Base-by-base conservation (phyloP, 1,140 invertebrate genomes). In the Pogonomyrmex californicus region DNA sequence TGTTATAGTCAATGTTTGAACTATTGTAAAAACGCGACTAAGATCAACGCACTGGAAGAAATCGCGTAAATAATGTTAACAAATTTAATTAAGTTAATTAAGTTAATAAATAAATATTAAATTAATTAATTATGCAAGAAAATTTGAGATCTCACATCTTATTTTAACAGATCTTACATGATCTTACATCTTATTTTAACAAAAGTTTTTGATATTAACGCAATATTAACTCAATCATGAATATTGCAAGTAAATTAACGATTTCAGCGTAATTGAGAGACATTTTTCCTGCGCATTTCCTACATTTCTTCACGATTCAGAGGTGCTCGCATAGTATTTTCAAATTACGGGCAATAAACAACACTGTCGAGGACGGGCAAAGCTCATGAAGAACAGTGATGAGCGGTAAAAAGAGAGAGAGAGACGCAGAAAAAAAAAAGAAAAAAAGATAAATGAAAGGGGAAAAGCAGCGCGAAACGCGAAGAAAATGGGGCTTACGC, bases 301-400 rank as follows among this genome's bases (percentile, higher is more conserved):
- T 63, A 75, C 68, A 75, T 83, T 60, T 83, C 79, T 75, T 83
- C 79, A 73, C 54, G 5, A 73, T 49, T 44, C 51, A 47, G 68
- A 30, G 68, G 38, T 83, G 79, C 68, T 83, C 79, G 68, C 68
- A 83, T n/a, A 60, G 68, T 62, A 75, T 47, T 36, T 38, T 14
- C 7, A 62, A n/a, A 56, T 17, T 70, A 36, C 12, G 47, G 47
- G 7, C 38, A 65, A 65, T 23, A 73, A 82, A 71, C 30, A 30
- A 83, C 41, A 63, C 5, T 36, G 60, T 73, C 44, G 33, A 41
- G 70, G 38, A 36, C 30, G 66, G 10, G 17, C 10, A 2, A 60
- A 60, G 30, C 54, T 60, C 30, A 47, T n/a, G 33, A 68, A 41
- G 33, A 82, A 71, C 36, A 12, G 6, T 54, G 41, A 73, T 12